Percentiles rank a stretch among this genome's conserved stretches.
Evolutionary conservation across 92 coral and sea anemone genomes (phyloP).

Genomic region (Porites rus): DNA sequence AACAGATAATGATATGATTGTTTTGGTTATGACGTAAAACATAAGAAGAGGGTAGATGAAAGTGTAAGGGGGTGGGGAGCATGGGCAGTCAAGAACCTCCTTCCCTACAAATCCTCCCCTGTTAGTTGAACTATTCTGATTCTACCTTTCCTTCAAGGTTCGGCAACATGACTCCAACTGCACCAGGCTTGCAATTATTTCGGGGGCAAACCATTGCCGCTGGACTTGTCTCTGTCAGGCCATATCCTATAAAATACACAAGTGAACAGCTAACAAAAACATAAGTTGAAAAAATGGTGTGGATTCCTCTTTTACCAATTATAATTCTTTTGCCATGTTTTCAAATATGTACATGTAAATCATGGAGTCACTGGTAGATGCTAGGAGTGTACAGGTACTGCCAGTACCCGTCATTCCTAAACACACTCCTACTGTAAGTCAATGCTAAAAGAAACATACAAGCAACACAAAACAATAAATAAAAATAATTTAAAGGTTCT

Average conservation of each 20-base stretch:
- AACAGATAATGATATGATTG: too few relatives aligned
- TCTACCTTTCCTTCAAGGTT: constrained; percentile 76
- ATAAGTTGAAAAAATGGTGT: not conserved
- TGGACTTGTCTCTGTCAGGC: constrained; percentile 78
- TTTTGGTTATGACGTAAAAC: too few relatives aligned
- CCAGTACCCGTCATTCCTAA: too few relatives aligned
- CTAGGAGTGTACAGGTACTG: too few relatives aligned
- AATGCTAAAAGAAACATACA: too few relatives aligned
- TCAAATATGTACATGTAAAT: too few relatives aligned
- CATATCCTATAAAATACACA: constrained; percentile 60
- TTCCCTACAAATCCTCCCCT: not conserved
- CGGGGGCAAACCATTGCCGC: constrained; percentile 50
- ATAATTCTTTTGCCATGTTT: too few relatives aligned
- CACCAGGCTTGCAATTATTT: constrained; percentile 44
- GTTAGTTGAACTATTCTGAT: not conserved
- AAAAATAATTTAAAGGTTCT: too few relatives aligned
- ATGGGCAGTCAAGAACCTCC: not conserved
- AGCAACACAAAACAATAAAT: too few relatives aligned
- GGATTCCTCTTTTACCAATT: not conserved
- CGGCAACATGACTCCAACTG: constrained; percentile 71
- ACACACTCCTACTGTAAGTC: too few relatives aligned
- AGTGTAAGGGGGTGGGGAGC: not conserved
- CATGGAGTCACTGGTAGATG: too few relatives aligned
- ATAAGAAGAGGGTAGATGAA: too few relatives aligned
- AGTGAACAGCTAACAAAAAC: not conserved